phyloP scores from a whole-genome alignment of 92 coral and sea anemone species.

The Isaurus tuberculatus region DNA sequence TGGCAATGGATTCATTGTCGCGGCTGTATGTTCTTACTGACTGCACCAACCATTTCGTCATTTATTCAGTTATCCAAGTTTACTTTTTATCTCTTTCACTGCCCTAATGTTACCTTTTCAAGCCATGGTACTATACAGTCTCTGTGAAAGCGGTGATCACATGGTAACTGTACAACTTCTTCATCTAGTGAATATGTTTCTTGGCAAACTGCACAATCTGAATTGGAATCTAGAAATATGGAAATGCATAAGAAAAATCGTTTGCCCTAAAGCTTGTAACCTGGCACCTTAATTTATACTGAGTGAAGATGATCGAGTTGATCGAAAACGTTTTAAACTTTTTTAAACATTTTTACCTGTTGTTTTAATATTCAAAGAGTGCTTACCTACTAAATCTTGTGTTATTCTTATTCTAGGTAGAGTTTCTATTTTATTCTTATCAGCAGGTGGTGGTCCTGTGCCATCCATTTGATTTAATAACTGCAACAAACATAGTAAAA shows the following conservation, averaged over 20 bases:
- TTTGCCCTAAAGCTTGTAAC: not conserved
- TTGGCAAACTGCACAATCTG: constrained; percentile 98
- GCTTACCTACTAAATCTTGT: constrained; percentile 84
- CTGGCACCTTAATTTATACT: no score
- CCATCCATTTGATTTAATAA: constrained; percentile 96
- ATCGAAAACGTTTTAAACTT: no score
- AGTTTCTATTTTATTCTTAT: constrained; percentile 72
- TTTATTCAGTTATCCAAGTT: not conserved
- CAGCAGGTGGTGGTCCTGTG: constrained; percentile 97
- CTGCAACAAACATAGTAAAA: constrained; percentile 57
- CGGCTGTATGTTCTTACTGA: no score
- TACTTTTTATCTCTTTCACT: not conserved
- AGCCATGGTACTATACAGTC: constrained; percentile 92
- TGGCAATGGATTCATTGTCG: no score
- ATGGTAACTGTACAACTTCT: constrained; percentile 87
- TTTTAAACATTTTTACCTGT: not conserved
- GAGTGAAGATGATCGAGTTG: no score
- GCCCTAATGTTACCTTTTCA: constrained; percentile 68
- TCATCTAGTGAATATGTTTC: constrained; percentile 76
- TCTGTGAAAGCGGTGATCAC: constrained; percentile 86
- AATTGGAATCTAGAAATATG: constrained; percentile 63
- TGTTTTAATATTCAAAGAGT: no score
- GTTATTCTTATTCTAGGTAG: constrained; percentile 80
- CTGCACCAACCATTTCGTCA: no score
- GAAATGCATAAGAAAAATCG: not conserved